Base-by-base conservation (phyloP, 2,888 invertebrate genomes). In the Xiphydria camelus region DNA sequence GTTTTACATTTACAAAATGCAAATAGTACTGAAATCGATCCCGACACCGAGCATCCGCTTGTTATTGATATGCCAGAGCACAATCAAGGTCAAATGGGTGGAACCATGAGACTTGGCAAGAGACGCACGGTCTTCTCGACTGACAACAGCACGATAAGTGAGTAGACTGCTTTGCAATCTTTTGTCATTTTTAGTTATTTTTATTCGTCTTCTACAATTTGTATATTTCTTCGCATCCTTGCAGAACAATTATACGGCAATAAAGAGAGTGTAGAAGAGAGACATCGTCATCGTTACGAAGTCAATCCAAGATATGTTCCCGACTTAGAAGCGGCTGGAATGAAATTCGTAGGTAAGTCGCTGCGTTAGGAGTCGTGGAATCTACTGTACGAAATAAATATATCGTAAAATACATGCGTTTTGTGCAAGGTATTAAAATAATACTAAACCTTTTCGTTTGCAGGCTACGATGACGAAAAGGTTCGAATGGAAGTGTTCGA, bases 41-140 rank as follows among this genome's bases (percentile, higher is more conserved):
- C 87, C 0, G 77, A 86, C 2, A 86, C 89, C 7, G 78, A 78
- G 22, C 78, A 89, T 75, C 90, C 92, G 20, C 80, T 97, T 25
- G 91, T 99, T 3, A 91, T 99, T 50, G 97, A 99, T 63, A 99
- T 99, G 99, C 97, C 98, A 0, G 99, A 99, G 77, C 95, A 98
- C 75, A 93, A 94, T 72, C 85, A 88, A 0, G 95, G 93, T 0
- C 83, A 89, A 57, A 84, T 94, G 81, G 99, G 99, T 2, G 99
- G 97, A 5, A 99, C 99, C 0, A 99, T 99, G 99, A 80, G 99
- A 47, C 79, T 99, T 34, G 99, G 99, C n/a, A 91, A 88, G 69
- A 84, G 97, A 62, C 86, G 84, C 47, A 98, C 98, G 0, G 77
- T 87, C 26, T 90, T 99, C 70, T 79, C 75, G 2, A 76, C 80